Base-by-base conservation (phyloP, 2,113 vertebrate genomes). In the Ailuropoda melanoleuca region DNA sequence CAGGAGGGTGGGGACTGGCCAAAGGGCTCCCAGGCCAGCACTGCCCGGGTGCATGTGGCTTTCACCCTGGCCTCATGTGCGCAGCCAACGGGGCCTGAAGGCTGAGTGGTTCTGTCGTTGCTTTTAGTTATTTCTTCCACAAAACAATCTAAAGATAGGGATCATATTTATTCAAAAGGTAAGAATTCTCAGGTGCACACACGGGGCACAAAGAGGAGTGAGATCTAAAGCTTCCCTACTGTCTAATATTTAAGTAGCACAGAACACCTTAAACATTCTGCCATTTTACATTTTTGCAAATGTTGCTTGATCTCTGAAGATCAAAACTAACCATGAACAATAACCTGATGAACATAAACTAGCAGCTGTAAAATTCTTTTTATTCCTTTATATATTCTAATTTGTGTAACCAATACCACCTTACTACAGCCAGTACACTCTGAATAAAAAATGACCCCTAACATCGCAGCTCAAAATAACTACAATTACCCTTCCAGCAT, bases 21-120 rank as follows among this genome's bases (percentile, higher is more conserved):
- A 46, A 11, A 9, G 19, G 43, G 68, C 10, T 37, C n/a, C n/a
- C 37, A 0, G 39, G 24, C 13, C 3, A 6, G 55, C 3, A 3
- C 0, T 15, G 13, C 3, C 9, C 12, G 8, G 23, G 46, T 0
- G 17, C 14, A 6, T 4, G 9, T 1, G 2, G 8, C 60, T 93
- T 7, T 39, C 8, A 39, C n/a, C 39, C 1, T 0, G 15, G 31
- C n/a, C 86, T 48, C 58, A 7, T 0, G 24, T 43, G 8, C 2
- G 6, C 0, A 11, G 46, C 26, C 26, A 50, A 31, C 0, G 1
- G 66, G 53, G 43, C 14, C n/a, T 21, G 23, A 53, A 39, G 31
- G 37, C 8, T 0, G 6, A 24, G 60, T 2, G 70, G 37, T 55
- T 26, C 21, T 8, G 23, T 19, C 1, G 0, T 50, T 48, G 64